These are phyloP conservation scores for Shinisaurus crocodilurus DNA, from an alignment of 2,113 vertebrate genomes.

Conservation along the genomic window DNA sequence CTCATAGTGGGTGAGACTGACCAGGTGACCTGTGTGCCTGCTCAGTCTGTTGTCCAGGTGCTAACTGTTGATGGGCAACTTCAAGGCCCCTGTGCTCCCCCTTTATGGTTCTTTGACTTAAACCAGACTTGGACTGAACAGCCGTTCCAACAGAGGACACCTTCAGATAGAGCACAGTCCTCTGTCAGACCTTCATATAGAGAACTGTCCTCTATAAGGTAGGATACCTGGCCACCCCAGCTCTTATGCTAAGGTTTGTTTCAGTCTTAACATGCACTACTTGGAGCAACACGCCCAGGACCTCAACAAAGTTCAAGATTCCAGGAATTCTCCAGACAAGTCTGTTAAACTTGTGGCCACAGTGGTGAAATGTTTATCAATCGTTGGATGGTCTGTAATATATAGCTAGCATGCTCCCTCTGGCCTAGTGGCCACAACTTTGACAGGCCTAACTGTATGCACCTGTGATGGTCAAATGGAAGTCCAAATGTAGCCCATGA, in stretches of 20 bases:
- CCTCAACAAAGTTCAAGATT: not conserved
- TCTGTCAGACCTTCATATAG: no score
- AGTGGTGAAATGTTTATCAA: not conserved
- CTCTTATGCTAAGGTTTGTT: not conserved
- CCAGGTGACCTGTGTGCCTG: no score
- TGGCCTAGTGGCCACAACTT: not conserved
- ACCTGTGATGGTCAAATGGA: not conserved
- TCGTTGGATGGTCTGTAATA: not conserved
- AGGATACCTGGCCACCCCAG: no score
- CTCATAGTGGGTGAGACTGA: no score
- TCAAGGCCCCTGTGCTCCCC: no score
- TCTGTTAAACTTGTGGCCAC: not conserved
- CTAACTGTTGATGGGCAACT: no score
- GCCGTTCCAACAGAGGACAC: no score
- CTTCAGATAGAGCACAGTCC: no score
- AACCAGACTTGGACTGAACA: no score
- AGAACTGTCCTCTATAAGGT: no score
- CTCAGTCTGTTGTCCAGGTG: no score
- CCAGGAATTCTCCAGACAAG: not conserved
- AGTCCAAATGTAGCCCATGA: not conserved
- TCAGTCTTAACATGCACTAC: not conserved
- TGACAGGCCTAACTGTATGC: not conserved
- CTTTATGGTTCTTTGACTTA: no score
- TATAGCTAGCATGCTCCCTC: not conserved
- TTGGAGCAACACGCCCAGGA: not conserved